A percentile compares a stretch with the other conserved stretches of the same genome.
Conservation (phyloP, 2,888 invertebrate genomes). For the Phrixothrix hirtus region DNA sequence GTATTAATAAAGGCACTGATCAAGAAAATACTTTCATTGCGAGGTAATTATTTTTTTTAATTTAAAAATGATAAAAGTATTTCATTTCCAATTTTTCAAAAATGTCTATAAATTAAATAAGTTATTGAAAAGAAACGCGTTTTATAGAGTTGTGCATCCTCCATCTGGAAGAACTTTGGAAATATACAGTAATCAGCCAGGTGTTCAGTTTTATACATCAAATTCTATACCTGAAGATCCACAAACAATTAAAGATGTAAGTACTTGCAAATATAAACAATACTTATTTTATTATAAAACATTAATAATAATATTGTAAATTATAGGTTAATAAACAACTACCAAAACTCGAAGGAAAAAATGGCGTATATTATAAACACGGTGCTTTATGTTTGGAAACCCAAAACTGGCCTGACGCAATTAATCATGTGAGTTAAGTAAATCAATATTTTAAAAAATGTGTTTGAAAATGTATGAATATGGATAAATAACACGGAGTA, state of each 20-base stretch:
- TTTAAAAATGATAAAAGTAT: slow-evolving; percentile 3
- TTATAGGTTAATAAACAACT: slow-evolving; percentile 28
- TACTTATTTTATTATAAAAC: no score
- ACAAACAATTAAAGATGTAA: slow-evolving; percentile 36
- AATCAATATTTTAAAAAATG: no score
- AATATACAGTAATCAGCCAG: slow-evolving; percentile 84
- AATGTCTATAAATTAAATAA: neutral
- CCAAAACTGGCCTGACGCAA: slow-evolving; percentile 90
- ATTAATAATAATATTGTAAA: neutral
- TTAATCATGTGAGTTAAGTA: slow-evolving; percentile 70
- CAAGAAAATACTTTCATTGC: slow-evolving; percentile 66
- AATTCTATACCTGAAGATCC: slow-evolving; percentile 69
- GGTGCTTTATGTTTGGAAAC: slow-evolving; percentile 88
- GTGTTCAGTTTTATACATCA: slow-evolving; percentile 87
- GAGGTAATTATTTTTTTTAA: slow-evolving; percentile 52
- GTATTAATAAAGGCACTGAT: slow-evolving; percentile 65
- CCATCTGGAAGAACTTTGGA: slow-evolving; percentile 74
- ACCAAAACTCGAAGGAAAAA: slow-evolving; percentile 67
- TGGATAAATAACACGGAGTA: no score
- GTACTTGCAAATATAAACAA: no score
- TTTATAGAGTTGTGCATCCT: slow-evolving; percentile 66
- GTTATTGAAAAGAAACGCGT: slow-evolving; percentile 1
- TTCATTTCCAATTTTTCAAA: neutral
- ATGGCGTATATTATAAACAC: slow-evolving; percentile 72
- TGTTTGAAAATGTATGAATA: no score